phyloP scores from a whole-genome alignment of 2,797 vertebrate species.

The Mycteria americana region DNA sequence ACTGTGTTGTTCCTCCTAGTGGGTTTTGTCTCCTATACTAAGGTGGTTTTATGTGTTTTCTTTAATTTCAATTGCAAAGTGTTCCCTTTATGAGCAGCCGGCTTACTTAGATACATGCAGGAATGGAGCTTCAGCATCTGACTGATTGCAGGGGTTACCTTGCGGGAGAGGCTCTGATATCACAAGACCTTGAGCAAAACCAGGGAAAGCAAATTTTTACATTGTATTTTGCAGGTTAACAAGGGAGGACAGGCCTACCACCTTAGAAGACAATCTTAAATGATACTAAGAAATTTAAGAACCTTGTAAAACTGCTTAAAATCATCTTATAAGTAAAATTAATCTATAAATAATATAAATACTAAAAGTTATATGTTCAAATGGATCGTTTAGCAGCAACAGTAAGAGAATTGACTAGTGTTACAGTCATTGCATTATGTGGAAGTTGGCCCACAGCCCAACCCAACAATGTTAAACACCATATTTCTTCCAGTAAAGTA shows the following conservation, averaged over 20 bases:
- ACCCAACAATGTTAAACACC: not conserved
- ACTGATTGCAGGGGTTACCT: not conserved
- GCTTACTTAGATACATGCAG: not conserved
- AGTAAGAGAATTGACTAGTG: not conserved
- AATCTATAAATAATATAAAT: not conserved
- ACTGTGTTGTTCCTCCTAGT: not conserved
- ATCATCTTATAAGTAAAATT: not conserved
- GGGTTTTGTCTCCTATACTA: not conserved
- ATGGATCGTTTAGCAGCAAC: not conserved
- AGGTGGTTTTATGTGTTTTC: not conserved
- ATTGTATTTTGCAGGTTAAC: not conserved
- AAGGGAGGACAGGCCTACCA: not conserved
- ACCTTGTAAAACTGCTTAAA: not conserved
- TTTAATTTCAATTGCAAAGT: not conserved
- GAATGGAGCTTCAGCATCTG: not conserved
- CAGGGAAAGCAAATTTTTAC: not conserved
- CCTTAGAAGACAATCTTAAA: not conserved
- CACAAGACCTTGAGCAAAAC: not conserved
- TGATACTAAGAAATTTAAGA: not conserved
- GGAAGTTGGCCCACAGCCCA: not conserved
- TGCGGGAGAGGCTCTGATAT: not conserved
- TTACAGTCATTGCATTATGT: not conserved
- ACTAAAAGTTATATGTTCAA: not conserved
- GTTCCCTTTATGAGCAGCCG: not conserved
- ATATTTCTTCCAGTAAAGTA: not conserved